Evolutionary conservation across 2,113 vertebrate genomes (phyloP).

Genomic region (Accipiter cooperii): DNA sequence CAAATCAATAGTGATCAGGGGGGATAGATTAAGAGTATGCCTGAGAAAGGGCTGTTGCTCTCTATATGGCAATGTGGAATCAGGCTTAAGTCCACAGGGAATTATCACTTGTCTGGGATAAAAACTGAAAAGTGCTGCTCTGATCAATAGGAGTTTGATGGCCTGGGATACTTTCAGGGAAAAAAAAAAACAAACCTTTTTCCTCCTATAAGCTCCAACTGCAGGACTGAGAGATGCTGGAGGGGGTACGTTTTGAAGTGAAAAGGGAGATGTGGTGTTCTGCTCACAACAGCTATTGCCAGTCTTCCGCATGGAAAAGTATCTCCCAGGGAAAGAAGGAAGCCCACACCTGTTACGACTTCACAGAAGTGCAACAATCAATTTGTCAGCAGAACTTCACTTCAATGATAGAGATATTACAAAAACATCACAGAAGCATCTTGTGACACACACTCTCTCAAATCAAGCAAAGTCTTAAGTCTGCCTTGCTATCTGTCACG

Average conservation of each 20-base stretch:
- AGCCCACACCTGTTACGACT: not conserved
- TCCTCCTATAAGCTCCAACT: not conserved
- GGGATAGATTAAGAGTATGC: not conserved
- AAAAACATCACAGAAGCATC: not conserved
- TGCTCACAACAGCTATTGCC: not conserved
- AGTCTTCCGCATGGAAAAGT: not conserved
- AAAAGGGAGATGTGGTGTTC: not conserved
- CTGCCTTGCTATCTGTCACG: not conserved
- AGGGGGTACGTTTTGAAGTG: not conserved
- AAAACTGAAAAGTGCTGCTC: not conserved
- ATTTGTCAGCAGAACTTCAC: not conserved
- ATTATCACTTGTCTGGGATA: not conserved
- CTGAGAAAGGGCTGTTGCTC: not conserved
- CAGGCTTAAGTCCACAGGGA: not conserved
- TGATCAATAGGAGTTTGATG: not conserved
- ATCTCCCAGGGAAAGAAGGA: not conserved
- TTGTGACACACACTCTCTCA: not conserved
- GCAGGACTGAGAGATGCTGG: rapidly evolving
- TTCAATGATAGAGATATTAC: not conserved
- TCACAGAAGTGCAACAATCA: not conserved
- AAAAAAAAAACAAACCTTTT: not conserved
- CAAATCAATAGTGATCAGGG: not conserved
- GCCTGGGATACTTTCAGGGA: not conserved
- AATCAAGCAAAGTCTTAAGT: not conserved
- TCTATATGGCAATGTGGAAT: not conserved